These are phyloP conservation scores for Coptotermes formosanus DNA, from an alignment of 1,140 invertebrate species.

Conservation along the genomic window DNA sequence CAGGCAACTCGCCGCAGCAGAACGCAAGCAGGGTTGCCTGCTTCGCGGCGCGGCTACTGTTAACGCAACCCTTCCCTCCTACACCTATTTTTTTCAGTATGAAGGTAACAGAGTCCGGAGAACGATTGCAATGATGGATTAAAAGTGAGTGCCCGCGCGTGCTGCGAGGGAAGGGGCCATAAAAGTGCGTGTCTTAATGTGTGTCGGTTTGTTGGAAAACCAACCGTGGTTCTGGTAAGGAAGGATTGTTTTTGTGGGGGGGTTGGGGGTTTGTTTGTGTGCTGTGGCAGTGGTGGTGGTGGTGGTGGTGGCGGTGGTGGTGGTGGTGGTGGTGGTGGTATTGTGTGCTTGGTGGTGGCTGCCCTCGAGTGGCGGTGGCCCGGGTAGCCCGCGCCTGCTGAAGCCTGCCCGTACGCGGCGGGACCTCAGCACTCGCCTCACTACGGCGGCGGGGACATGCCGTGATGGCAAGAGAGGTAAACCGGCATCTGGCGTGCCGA, in stretches of 20 bases:
- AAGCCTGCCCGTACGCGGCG: slow-evolving; percentile 16
- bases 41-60: not conserved
- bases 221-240: too few species aligned
- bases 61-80: not conserved
- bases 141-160: not conserved
- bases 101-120: not conserved
- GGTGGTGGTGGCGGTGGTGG: not conserved
- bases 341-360: not conserved
- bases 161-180: not conserved
- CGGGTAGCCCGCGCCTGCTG: not conserved
- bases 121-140: not conserved
- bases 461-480: slow-evolving; percentile 58
- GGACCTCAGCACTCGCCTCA: slow-evolving; percentile 41
- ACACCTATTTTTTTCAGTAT: not conserved
- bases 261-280: slow-evolving; percentile 9
- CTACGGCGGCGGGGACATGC: slow-evolving; percentile 54
- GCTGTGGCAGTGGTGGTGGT: not conserved
- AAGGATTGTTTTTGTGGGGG: not conserved
- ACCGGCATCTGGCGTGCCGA: not conserved
- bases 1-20: not conserved
- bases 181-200: too few species aligned
- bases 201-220: too few species aligned
- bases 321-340: not conserved
- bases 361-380: not conserved
- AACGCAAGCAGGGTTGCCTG: not conserved